Percentiles rank a stretch among this genome's conserved stretches.
These are phyloP conservation scores for Moxostoma hubbsi DNA, from an alignment of 2,797 vertebrate genomes.

Conservation along the genomic window DNA sequence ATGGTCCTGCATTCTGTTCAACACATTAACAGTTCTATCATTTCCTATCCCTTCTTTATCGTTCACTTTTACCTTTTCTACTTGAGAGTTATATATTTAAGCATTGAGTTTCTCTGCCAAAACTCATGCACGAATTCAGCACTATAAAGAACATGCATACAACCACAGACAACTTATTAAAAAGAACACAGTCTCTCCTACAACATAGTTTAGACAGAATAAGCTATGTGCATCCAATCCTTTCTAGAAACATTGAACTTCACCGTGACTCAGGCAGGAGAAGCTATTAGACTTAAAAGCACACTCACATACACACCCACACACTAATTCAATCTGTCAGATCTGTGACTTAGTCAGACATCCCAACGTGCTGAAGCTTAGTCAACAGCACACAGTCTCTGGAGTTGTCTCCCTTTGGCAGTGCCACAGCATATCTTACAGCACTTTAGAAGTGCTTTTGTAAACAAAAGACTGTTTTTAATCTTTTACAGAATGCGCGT, in stretches of 20 bases:
- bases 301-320: constrained; percentile 31
- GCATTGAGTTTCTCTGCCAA: constrained; percentile 2
- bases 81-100: constrained; percentile 8
- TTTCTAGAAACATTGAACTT: constrained; percentile 12
- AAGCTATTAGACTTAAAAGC: constrained; percentile 44
- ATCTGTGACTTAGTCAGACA: constrained; percentile 43
- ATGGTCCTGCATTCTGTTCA: constrained; percentile 34
- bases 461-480: constrained; percentile 13
- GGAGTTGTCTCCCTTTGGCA: constrained; percentile 26
- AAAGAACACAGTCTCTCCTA: constrained; percentile 2
- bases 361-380: constrained; percentile 24
- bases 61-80: constrained; percentile 20
- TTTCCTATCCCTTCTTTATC: constrained; percentile 11
- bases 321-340: constrained; percentile 40
- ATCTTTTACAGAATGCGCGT: constrained; percentile 39
- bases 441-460: neutral
- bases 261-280: constrained; percentile 43
- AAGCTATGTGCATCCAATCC: constrained; percentile 28
- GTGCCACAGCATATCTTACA: constrained; percentile 23
- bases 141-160: constrained; percentile 1
- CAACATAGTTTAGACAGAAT: constrained; percentile 6
- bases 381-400: constrained; percentile 41
- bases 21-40: constrained; percentile 40
- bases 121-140: constrained; percentile 11
- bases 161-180: constrained; percentile 15